Evolutionary conservation across 2,113 vertebrate species (phyloP).

Genomic region (Bubalus kerabau): DNA sequence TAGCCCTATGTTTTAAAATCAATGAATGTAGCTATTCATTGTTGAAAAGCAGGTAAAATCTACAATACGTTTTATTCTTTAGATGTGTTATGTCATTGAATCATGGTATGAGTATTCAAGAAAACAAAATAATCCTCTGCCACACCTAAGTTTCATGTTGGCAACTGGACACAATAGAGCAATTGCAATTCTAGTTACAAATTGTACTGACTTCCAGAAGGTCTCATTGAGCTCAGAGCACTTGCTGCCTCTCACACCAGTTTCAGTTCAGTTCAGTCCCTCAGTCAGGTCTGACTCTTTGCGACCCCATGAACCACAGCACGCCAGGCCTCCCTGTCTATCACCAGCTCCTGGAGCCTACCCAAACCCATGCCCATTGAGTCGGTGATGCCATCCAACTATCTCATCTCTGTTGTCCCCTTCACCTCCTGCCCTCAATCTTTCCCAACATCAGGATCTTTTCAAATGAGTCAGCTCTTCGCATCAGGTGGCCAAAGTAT

Average conservation of each 20-base stretch:
- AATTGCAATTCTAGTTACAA: not conserved
- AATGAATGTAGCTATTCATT: not conserved
- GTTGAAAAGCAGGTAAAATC: not conserved
- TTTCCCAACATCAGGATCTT: not conserved
- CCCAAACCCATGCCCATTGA: not conserved
- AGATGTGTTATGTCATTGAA: not conserved
- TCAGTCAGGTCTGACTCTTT: not conserved
- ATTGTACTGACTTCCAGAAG: not conserved
- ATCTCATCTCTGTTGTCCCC: not conserved
- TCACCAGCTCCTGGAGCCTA: not conserved
- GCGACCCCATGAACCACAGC: not conserved
- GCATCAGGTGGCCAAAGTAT: too few relatives aligned
- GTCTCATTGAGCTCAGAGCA: not conserved
- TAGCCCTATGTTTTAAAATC: not conserved
- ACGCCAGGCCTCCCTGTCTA: not conserved
- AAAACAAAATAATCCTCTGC: not conserved
- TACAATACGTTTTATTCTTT: not conserved
- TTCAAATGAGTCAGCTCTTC: not conserved
- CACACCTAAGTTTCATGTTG: not conserved
- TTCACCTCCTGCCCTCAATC: not conserved
- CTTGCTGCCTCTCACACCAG: not conserved
- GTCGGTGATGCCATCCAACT: not conserved
- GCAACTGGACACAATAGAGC: not conserved
- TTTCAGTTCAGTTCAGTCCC: not conserved
- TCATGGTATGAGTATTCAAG: not conserved